A percentile compares a stretch with the other conserved stretches of the same genome.
Conservation (phyloP, 30 jellyfish, hydroid and myxozoan species). For the Chrysaora quinquecirrha region DNA sequence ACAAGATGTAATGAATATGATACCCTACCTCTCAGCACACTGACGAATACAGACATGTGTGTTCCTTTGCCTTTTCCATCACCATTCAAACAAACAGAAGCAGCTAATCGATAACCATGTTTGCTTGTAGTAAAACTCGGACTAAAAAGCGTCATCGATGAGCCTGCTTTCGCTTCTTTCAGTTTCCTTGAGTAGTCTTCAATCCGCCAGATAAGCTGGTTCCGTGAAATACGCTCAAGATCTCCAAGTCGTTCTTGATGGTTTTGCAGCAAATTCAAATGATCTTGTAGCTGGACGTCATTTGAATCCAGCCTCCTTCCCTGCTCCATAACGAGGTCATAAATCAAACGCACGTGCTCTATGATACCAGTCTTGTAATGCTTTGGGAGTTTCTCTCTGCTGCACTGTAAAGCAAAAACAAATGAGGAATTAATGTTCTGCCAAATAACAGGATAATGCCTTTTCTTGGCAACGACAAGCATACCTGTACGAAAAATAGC, state of each 20-base stretch:
- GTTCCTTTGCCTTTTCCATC: constrained; percentile 99
- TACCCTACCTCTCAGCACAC: constrained; percentile 95
- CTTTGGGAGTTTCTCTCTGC: constrained; percentile 90
- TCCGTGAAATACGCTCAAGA: constrained; percentile 85
- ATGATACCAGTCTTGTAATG: constrained; percentile 97
- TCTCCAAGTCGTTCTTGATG: constrained; percentile 91
- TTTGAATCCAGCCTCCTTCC: constrained; percentile 87
- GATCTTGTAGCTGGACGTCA: constrained; percentile 94
- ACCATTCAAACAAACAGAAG: constrained; percentile 95
- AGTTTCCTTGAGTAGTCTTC: constrained; percentile 90
- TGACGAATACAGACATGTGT: constrained; percentile 92
- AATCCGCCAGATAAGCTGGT: constrained; percentile 95
- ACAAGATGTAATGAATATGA: no score
- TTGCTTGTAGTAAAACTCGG: constrained; percentile 97
- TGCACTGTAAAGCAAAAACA: constrained; percentile 65
- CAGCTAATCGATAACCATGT: constrained; percentile 94
- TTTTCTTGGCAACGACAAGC: no score
- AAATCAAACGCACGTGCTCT: constrained; percentile 94
- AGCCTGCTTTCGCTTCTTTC: constrained; percentile 97
- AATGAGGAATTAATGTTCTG: not conserved
- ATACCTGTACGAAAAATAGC: no score
- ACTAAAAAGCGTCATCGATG: constrained; percentile 90
- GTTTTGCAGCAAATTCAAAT: constrained; percentile 85
- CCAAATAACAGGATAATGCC: not conserved
- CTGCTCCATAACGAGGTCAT: constrained; percentile 94